Base-by-base conservation (phyloP, 1,140 invertebrate genomes). In the Cotesia glomerata region DNA sequence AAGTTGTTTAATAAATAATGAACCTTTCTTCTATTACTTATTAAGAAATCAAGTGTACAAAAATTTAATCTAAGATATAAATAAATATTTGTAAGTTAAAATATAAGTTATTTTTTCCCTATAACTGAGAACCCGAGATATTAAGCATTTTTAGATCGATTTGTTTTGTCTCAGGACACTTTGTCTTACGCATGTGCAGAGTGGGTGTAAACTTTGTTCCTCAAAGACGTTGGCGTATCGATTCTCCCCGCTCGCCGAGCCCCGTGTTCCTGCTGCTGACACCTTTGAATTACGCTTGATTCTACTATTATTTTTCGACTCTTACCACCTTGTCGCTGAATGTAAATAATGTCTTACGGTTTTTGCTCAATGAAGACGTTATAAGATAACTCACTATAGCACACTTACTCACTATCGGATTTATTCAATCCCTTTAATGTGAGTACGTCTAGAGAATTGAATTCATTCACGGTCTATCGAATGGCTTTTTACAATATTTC, bases 261-360 rank as follows among this genome's bases (percentile, higher is more conserved):
- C 58, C 51, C 35, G 39, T 36, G 18, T 59, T 63, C 66, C 52
- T 74, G 72, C 63, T 66, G 67, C 68, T 74, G 72, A 74, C 72
- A 74, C 67, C 49, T 74, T 69, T 74, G 72, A 74, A 70, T 70
- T 74, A 74, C 70, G 62, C 49, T 71, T 34, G 9, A 56, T 56
- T 56, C 52, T 62, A n/a, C 59, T 62, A 26, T 62, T 26, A 13
- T 62, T 36, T 34, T 62, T 62, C 5, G 9, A 18, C 58, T 59
- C 58, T 7, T 34, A 26, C 7, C 35, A 8, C 36, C 18, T 52
- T 32, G n/a, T 35, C 64, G 34, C 18, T 62, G 11, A 18, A 7
- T 36, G 13, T 32, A 54, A 39, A 45, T 18, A 16, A 51, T 45
- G 34, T 67, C 52, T 54, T 14, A 18, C 52, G 13, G 52, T 54